These are phyloP conservation scores for Lycocerus yunnanus DNA, from an alignment of 2,888 invertebrate genomes.

Conservation along the genomic window DNA sequence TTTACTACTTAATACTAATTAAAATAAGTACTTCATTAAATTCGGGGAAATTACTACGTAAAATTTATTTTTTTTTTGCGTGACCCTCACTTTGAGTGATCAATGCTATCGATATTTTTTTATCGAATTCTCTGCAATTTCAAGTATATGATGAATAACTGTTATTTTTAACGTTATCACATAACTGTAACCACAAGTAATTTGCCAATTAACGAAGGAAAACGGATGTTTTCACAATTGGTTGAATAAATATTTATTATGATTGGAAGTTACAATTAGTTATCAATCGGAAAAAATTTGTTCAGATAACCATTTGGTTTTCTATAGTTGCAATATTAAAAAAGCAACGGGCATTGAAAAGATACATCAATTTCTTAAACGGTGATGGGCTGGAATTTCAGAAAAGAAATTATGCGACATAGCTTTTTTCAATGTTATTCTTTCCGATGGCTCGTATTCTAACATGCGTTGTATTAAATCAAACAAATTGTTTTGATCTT, in stretches of 20 bases:
- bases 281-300: neutral
- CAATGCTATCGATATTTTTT: neutral
- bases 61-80: neutral
- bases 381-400: conserved; percentile 78
- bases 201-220: neutral
- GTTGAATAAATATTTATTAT: neutral
- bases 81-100: neutral
- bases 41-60: too few species aligned
- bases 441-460: conserved; percentile 90
- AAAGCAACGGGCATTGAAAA: too few species aligned
- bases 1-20: neutral
- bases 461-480: conserved; percentile 95
- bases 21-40: neutral
- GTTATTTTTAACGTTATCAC: neutral
- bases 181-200: neutral
- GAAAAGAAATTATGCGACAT: conserved; percentile 92
- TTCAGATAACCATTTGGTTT: too few species aligned
- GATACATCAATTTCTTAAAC: conserved; percentile 61
- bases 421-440: conserved; percentile 87
- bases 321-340: neutral
- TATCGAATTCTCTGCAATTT: neutral
- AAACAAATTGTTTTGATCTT: conserved; percentile 91
- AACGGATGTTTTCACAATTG: neutral
- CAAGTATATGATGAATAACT: neutral
- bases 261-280: too few species aligned